Evolutionary conservation across 1,140 invertebrate species (phyloP), one percentile per base, ranked within the genome.

Genomic region (Drosophila simulans): DNA sequence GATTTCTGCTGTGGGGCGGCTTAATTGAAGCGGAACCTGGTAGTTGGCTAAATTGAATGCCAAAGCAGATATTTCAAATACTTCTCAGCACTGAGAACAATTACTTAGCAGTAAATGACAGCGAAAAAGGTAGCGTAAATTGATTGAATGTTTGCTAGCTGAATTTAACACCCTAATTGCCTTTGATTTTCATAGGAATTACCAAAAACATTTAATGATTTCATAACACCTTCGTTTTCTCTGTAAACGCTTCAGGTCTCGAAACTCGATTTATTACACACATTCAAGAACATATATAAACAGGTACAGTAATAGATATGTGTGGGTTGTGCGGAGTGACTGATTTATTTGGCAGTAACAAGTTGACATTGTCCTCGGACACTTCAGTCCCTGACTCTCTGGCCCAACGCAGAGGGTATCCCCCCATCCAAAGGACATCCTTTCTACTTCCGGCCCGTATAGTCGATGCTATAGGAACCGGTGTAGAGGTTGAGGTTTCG

Each of bases 391-490:
- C 73, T 81, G 58, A 55, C 80, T 84, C 80, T 84, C 71, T 64
- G 63, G 42, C 52, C 73, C 64, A 78, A 78, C 65, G 60, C 51
- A 13, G 62, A 37, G n/a, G 52, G 35, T 25, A 39, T 42, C 37
- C 63, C 54, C 31, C 20, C n/a, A 12, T 31, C 37, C 35, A 17
- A 53, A 20, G 27, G 8, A 34, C 51, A 56, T 27, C 22, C 48
- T 56, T 91, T 25, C 59, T 91, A 91, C 73, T 91, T 91, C 25
- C 91, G 68, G 57, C 91, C 91, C 69, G 91, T 92, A 25, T 92
- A 92, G 52, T 92, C 91, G 22, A 92, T 89, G 77, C 91, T 92
- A 63, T 92, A 92, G 43, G 91, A 92, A 48, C 91, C 91, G 54
- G 84, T 92, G 37, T 80, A 89, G 15, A 92, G 76, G 54, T 92